Evolutionary conservation across 2,797 vertebrate genomes (phyloP).

Genomic region (Masticophis lateralis): DNA sequence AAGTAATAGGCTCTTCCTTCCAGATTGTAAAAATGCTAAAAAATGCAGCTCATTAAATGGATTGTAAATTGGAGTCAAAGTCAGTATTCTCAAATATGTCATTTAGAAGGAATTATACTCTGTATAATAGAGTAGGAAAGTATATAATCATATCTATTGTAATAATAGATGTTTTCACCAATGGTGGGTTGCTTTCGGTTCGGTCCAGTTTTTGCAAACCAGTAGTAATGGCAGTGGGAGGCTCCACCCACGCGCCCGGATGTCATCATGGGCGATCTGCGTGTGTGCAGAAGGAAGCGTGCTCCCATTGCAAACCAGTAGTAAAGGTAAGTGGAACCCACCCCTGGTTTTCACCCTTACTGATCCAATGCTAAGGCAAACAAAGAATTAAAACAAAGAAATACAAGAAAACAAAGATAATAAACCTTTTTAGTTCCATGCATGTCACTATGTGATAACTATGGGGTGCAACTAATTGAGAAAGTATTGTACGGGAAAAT

Average conservation of each 20-base stretch:
- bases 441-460: background rate
- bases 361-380: background rate
- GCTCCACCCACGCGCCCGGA: too few species aligned
- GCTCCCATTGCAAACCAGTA: too few species aligned
- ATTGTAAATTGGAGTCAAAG: background rate
- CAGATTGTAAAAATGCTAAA: background rate
- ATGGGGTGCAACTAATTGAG: background rate
- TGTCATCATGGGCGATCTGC: too few species aligned
- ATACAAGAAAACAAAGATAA: background rate
- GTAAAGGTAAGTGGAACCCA: too few species aligned
- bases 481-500: background rate
- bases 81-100: background rate
- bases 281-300: too few species aligned
- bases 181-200: too few species aligned
- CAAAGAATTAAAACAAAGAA: background rate
- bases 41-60: background rate
- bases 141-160: background rate
- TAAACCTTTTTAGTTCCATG: background rate
- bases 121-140: background rate
- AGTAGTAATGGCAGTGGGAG: too few species aligned
- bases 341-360: background rate
- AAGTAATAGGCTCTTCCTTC: background rate
- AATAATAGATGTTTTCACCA: background rate
- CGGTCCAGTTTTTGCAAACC: too few species aligned
- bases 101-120: background rate